Conservation (phyloP, 2,888 invertebrate genomes). For the Helicoverpa assulta region DNA sequence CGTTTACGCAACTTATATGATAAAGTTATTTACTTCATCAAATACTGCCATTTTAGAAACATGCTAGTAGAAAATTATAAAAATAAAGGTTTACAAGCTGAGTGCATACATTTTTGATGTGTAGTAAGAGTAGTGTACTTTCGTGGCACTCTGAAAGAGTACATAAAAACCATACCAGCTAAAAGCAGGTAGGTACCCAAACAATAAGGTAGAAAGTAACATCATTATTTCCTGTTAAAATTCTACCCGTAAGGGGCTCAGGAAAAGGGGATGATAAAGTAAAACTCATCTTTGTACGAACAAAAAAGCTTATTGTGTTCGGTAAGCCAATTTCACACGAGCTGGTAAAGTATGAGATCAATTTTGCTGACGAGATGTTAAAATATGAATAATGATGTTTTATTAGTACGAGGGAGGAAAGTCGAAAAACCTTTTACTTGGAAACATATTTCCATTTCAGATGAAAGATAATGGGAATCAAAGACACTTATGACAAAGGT, state of each 20-base stretch:
- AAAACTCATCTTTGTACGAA: conserved; percentile 75
- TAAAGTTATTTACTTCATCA: not conserved
- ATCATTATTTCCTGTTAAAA: conserved; percentile 81
- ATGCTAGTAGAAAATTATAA: too few relatives aligned
- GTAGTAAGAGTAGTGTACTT: conserved; percentile 18
- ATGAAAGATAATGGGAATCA: not conserved
- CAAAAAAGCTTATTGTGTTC: conserved; percentile 83
- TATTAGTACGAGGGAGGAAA: conserved; percentile 6
- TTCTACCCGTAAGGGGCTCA: conserved; percentile 70
- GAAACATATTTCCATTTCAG: not conserved
- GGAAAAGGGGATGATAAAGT: conserved; percentile 76
- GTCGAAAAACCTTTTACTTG: not conserved
- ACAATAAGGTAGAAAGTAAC: conserved; percentile 64
- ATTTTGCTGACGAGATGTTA: conserved; percentile 20
- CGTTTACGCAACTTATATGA: conserved; percentile 17
- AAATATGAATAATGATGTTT: conserved; percentile 15
- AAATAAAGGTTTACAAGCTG: too few relatives aligned
- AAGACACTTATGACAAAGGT: not conserved
- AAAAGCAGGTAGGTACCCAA: conserved; percentile 61
- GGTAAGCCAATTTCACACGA: conserved; percentile 73
- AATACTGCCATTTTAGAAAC: too few relatives aligned
- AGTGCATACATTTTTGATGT: too few relatives aligned
- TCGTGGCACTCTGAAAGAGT: conserved; percentile 37
- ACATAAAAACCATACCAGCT: conserved; percentile 41
- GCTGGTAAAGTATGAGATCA: conserved; percentile 59